Base-by-base conservation (phyloP, 2,797 vertebrate species). In the Tapirus indicus region DNA sequence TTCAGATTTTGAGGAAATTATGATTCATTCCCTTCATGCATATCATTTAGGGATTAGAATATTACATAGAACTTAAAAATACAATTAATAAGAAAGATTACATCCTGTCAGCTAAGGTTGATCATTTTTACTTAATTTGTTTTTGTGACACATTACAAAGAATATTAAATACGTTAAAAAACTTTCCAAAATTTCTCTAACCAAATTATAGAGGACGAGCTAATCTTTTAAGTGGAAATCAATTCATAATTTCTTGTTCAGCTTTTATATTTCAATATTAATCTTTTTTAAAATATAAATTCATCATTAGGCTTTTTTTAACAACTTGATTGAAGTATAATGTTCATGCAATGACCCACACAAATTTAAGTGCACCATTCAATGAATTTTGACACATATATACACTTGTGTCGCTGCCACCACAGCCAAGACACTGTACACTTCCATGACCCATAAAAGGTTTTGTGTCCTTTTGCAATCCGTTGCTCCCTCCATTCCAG, bases 151-250 rank as follows among this genome's bases (percentile, higher is more conserved):
- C 1, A 89, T 79, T 72, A 52, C 21, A 2, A 82, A 93, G 87
- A 95, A 93, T 95, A 85, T 74, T 68, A 93, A 98, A 58, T 90
- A 18, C 86, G 9, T 72, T 92, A 93, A 89, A 88, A 94, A 88
- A 60, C 56, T 90, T 97, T 41, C 41, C 56, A 94, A 93, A 38
- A 92, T 2, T 52, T 77, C 41, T 86, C 23, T 96, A 82, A 27
- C 82, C 49, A 35, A 92, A 49, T 75, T 90, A 74, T 66, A 84
- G 94, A 86, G 88, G 66, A 77, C 54, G 94, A 90, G 17, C 10
- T 92, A 20, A 85, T 78, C 25, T 56, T 56, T 54, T 89, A 68
- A 96, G 25, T 74, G 13, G 13, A 93, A 93, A 72, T 25, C 0
- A 7, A 77, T 27, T 88, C 44, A 14, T n/a, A 72, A 21, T 23